Percentiles rank a stretch among this genome's conserved stretches.
Evolutionary conservation across 2,888 invertebrate genomes (phyloP).

Genomic region (Chelonus formosanus): DNA sequence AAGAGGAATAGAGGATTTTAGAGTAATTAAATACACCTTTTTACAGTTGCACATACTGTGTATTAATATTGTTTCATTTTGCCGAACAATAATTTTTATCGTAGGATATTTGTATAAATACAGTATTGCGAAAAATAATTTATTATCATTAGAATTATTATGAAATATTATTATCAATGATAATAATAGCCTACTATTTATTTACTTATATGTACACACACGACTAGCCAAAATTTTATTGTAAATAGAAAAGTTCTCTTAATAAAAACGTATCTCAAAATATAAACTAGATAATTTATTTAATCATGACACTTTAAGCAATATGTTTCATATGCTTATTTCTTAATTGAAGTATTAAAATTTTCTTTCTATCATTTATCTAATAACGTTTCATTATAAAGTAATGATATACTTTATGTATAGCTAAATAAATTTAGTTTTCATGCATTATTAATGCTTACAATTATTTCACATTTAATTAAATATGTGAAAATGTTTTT

Average conservation of each 20-base stretch:
- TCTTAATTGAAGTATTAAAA: too few relatives aligned
- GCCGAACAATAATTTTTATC: conserved; percentile 40
- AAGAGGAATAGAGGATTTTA: background rate
- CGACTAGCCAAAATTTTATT: conserved; percentile 56
- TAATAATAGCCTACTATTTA: conserved; percentile 43
- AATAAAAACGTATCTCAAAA: conserved; percentile 50
- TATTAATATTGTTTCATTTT: conserved; percentile 45
- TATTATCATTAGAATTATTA: conserved; percentile 44
- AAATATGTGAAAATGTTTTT: too few relatives aligned
- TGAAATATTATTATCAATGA: too few relatives aligned
- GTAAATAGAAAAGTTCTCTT: conserved; percentile 59
- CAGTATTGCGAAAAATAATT: conserved; percentile 53
- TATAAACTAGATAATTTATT: conserved; percentile 6
- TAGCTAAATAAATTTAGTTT: too few relatives aligned
- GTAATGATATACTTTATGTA: too few relatives aligned
- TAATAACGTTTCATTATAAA: too few relatives aligned
- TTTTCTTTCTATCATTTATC: too few relatives aligned
- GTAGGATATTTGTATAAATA: conserved; percentile 49
- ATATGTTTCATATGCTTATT: too few relatives aligned
- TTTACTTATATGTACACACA: conserved; percentile 47
- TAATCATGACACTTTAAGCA: background rate
- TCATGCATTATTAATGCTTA: too few relatives aligned
- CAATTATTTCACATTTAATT: too few relatives aligned
- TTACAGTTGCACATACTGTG: conserved; percentile 58
- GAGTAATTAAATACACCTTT: conserved; percentile 38